These are phyloP conservation scores for Leguminivora glycinivorella DNA, from an alignment of 1,140 invertebrate genomes.

Conservation along the genomic window DNA sequence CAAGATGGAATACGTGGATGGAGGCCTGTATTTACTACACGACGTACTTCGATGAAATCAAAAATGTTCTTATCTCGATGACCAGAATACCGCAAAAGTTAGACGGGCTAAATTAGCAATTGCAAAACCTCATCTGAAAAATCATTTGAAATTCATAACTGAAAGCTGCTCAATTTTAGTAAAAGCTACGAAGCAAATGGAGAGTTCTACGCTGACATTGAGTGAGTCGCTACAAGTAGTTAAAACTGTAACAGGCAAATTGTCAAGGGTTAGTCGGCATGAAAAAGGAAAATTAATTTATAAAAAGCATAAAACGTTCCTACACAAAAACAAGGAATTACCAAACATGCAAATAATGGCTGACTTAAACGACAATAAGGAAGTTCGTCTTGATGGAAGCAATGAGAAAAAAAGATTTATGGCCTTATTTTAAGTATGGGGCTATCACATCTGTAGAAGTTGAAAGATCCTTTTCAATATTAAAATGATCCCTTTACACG, in stretches of 20 bases:
- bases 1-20: conserved; percentile 51
- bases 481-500: too few species aligned
- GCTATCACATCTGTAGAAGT: not conserved
- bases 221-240: conserved; percentile 4
- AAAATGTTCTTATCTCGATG: not conserved
- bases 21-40: conserved; percentile 13
- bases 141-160: not conserved
- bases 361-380: not conserved
- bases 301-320: conserved; percentile 13
- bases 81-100: not conserved
- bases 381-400: not conserved
- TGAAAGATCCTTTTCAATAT: conserved; percentile 10
- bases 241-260: not conserved
- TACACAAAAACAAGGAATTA: conserved; percentile 10
- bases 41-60: conserved; percentile 10
- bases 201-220: not conserved
- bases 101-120: not conserved
- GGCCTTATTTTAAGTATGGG: conserved; percentile 4
- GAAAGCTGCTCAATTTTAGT: not conserved
- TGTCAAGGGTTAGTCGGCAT: not conserved
- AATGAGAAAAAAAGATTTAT: too few species aligned
- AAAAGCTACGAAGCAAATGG: not conserved
- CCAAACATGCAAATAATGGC: not conserved
- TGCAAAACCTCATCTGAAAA: not conserved
- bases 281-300: conserved; percentile 8